Conservation (phyloP, 2,113 vertebrate genomes). For the Sceloporus undulatus region DNA sequence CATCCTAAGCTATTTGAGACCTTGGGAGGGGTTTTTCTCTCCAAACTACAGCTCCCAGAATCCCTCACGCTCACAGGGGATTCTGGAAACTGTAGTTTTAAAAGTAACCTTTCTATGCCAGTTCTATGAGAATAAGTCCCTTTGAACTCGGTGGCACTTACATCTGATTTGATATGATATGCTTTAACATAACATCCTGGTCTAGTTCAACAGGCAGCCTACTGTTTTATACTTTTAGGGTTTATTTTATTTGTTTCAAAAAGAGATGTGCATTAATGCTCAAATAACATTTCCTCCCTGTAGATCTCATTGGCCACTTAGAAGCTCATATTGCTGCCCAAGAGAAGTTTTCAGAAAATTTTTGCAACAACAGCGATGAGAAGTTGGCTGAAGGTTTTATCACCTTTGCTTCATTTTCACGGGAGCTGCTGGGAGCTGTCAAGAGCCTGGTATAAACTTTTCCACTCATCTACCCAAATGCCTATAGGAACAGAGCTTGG, state of each 20-base stretch:
- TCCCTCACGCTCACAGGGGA: no score
- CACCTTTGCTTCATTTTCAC: constrained; percentile 75
- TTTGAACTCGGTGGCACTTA: neutral
- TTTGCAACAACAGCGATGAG: constrained; percentile 71
- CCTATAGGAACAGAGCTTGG: no score
- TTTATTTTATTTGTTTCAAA: neutral
- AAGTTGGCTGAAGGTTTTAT: constrained; percentile 73
- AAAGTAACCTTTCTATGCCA: no score
- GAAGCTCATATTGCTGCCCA: constrained; percentile 73
- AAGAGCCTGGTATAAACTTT: constrained; percentile 74
- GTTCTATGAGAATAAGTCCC: neutral
- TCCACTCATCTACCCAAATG: neutral
- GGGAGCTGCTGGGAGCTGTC: constrained; percentile 75
- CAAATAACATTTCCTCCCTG: neutral
- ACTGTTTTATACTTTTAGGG: neutral
- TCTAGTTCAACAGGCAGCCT: no score
- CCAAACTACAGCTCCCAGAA: no score
- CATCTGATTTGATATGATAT: neutral
- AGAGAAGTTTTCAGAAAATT: constrained; percentile 78
- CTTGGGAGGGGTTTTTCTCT: no score
- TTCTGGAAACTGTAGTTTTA: no score
- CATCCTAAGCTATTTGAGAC: no score
- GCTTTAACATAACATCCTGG: no score
- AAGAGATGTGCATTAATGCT: neutral
- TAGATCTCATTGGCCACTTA: constrained; percentile 76